Conservation (phyloP, 2,113 vertebrate species). For the Paracanthobrama guichenoti region DNA sequence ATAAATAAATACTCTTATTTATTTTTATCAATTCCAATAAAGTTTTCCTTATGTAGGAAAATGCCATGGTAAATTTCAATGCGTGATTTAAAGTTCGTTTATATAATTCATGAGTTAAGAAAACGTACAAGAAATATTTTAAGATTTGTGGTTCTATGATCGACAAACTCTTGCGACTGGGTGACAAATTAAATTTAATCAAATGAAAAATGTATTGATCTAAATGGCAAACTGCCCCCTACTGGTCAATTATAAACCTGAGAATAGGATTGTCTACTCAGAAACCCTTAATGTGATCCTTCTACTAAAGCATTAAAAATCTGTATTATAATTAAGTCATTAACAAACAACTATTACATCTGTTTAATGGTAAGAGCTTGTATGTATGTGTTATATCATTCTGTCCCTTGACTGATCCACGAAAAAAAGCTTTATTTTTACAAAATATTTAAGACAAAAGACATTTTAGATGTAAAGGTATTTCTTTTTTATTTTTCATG, state of each 20-base stretch:
- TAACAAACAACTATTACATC: not conserved
- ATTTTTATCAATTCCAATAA: too few relatives aligned
- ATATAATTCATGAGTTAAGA: not conserved
- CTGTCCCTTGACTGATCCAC: not conserved
- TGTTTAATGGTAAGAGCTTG: too few relatives aligned
- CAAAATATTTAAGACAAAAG: not conserved
- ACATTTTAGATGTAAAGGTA: constrained; percentile 25
- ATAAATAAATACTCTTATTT: too few relatives aligned
- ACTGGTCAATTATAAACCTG: not conserved
- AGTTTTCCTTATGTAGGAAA: not conserved
- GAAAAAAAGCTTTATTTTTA: not conserved
- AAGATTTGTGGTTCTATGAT: not conserved
- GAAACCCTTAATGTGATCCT: not conserved
- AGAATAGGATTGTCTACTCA: not conserved
- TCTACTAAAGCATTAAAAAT: not conserved
- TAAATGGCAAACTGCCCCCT: not conserved
- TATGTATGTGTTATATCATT: not conserved
- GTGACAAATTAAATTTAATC: not conserved
- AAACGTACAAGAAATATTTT: not conserved
- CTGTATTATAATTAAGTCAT: not conserved
- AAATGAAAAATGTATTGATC: not conserved
- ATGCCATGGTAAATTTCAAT: not conserved
- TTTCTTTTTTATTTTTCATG: constrained; percentile 32
- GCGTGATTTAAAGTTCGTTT: not conserved
- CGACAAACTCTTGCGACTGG: not conserved